These are phyloP conservation scores for Onthophagus taurus DNA, from an alignment of 1,140 invertebrate genomes.

Conservation along the genomic window DNA sequence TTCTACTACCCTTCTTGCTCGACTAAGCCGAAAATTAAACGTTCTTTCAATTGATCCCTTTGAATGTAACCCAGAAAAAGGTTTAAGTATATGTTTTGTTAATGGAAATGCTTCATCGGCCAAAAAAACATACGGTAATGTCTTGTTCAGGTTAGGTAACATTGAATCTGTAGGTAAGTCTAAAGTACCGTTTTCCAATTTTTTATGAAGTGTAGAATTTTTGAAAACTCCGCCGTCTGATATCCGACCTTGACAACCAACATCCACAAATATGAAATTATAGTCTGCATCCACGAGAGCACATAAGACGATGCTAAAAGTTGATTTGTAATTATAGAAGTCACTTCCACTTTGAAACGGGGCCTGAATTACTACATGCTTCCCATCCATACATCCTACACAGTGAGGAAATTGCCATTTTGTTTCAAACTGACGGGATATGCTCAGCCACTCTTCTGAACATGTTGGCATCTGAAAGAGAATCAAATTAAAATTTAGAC, in stretches of 20 bases:
- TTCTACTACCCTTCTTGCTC: constrained; percentile 39
- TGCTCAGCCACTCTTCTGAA: constrained; percentile 11
- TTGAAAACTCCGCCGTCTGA: constrained; percentile 34
- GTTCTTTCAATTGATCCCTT: constrained; percentile 28
- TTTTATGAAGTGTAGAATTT: constrained; percentile 21
- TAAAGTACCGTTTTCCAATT: constrained; percentile 1
- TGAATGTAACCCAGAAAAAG: constrained; percentile 35
- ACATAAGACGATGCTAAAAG: constrained; percentile 35
- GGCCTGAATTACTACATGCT: constrained; percentile 14
- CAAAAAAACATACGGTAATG: constrained; percentile 33
- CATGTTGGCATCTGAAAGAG: constrained; percentile 2
- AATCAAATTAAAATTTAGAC: no score
- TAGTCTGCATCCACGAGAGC: constrained; percentile 10
- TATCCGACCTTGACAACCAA: constrained; percentile 36
- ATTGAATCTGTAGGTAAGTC: constrained; percentile 18
- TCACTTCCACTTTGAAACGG: constrained; percentile 10
- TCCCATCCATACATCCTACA: constrained; percentile 33
- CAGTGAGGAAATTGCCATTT: constrained; percentile 31
- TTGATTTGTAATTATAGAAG: constrained; percentile 37
- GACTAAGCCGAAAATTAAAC: constrained; percentile 36
- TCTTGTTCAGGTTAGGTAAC: constrained; percentile 24
- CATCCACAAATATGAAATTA: constrained; percentile 24
- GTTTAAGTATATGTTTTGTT: constrained; percentile 37
- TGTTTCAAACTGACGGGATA: neutral
- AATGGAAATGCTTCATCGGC: constrained; percentile 35